These are phyloP conservation scores for Nycticorax nycticorax DNA, from an alignment of 2,113 vertebrate genomes.

Conservation along the genomic window DNA sequence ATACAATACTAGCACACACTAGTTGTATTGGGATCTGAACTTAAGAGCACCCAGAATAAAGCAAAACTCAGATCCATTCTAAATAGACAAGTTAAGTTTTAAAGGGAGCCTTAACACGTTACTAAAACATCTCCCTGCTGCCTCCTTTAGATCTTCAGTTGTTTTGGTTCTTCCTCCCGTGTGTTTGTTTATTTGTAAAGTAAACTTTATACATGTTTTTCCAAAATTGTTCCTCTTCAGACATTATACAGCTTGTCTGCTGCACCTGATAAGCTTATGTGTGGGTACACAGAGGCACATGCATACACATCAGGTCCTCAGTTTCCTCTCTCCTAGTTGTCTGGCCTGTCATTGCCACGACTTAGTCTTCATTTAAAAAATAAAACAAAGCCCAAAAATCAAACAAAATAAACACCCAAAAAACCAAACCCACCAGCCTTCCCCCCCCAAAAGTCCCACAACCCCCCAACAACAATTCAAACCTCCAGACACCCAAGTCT, in stretches of 20 bases:
- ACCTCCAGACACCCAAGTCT: not conserved
- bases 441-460: not conserved
- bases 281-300: fast-evolving
- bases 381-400: not conserved
- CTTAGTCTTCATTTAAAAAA: not conserved
- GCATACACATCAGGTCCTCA: fast-evolving
- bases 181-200: not conserved
- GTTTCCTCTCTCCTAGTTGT: not conserved
- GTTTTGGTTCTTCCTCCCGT: not conserved
- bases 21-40: not conserved
- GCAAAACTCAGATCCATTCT: not conserved
- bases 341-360: not conserved
- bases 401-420: not conserved
- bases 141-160: not conserved
- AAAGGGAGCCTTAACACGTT: not conserved
- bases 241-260: not conserved
- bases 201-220: not conserved
- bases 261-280: not conserved
- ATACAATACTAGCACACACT: not conserved
- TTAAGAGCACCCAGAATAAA: not conserved
- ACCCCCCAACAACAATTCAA: not conserved
- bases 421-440: not conserved
- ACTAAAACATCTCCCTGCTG: not conserved
- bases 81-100: not conserved
- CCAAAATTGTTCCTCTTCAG: not conserved